Conservation (phyloP, 2,888 invertebrate species). For the Thereva unica region DNA sequence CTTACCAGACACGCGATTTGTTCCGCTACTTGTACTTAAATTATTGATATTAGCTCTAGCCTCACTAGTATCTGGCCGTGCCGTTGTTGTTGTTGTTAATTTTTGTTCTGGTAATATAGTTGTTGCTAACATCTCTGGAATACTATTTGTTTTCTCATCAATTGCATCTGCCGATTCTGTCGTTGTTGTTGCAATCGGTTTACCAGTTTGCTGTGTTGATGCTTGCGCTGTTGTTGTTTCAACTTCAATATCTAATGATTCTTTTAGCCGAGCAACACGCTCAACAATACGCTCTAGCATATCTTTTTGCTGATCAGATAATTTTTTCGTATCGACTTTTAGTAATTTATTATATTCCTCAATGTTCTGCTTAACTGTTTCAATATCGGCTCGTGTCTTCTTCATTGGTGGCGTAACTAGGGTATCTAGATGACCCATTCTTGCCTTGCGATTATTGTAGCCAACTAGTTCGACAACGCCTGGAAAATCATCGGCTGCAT, state of each 20-base stretch:
- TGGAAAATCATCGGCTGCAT: constrained; percentile 50
- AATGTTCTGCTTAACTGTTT: constrained; percentile 55
- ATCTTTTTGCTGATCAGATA: constrained; percentile 57
- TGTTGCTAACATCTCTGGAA: constrained; percentile 17
- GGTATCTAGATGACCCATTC: constrained; percentile 43
- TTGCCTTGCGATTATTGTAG: constrained; percentile 52
- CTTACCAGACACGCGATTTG: constrained; percentile 13
- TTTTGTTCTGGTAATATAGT: constrained; percentile 19
- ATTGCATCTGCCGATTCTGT: not conserved
- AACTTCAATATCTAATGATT: constrained; percentile 52
- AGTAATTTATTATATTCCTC: constrained; percentile 55
- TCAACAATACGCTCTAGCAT: constrained; percentile 57
- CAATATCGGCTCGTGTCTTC: constrained; percentile 56
- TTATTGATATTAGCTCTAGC: constrained; percentile 28
- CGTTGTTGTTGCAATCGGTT: not conserved
- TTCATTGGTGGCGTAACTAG: constrained; percentile 48
- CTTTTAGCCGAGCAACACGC: constrained; percentile 56
- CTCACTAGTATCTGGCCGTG: constrained; percentile 10
- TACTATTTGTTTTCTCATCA: not conserved
- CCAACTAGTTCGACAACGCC: constrained; percentile 57
- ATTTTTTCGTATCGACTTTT: constrained; percentile 54
- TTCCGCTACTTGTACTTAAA: constrained; percentile 12
- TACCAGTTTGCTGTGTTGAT: not conserved
- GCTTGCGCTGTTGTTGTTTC: constrained; percentile 15
- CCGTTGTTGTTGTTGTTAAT: constrained; percentile 4